phyloP scores from a whole-genome alignment of 2,797 vertebrate genomes.

The Gallirallus australis region DNA sequence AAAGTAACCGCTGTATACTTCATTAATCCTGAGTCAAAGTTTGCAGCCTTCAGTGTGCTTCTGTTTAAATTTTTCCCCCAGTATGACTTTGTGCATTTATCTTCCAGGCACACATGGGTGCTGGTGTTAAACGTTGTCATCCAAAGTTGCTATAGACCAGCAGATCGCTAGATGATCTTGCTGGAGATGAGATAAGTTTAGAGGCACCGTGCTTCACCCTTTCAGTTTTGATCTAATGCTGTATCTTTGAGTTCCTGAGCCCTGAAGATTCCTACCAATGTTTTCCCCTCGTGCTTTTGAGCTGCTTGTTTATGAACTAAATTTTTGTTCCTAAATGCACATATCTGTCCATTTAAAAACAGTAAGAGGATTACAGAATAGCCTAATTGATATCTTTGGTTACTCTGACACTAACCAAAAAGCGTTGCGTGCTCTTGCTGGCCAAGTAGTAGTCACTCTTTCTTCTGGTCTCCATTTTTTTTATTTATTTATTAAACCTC shows the following conservation, averaged over 20 bases:
- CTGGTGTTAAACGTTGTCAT: background rate
- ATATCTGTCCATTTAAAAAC: background rate
- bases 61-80: background rate
- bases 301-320: background rate
- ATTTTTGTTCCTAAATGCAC: background rate
- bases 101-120: background rate
- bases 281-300: background rate
- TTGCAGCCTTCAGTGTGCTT: background rate
- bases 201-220: background rate
- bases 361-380: background rate
- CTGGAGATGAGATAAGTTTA: background rate
- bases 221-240: background rate
- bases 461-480: background rate
- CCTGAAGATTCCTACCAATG: rapidly evolving
- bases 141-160: background rate
- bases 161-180: background rate
- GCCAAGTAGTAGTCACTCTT: background rate
- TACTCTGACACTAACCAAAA: background rate
- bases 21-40: background rate
- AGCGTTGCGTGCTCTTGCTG: background rate
- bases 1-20: background rate
- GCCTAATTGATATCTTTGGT: background rate
- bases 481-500: background rate
- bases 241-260: background rate
- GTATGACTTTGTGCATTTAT: background rate